Percentiles rank a stretch among this genome's conserved stretches.
These are phyloP conservation scores for Aplochiton taeniatus DNA, from an alignment of 2,797 vertebrate genomes.

Conservation along the genomic window DNA sequence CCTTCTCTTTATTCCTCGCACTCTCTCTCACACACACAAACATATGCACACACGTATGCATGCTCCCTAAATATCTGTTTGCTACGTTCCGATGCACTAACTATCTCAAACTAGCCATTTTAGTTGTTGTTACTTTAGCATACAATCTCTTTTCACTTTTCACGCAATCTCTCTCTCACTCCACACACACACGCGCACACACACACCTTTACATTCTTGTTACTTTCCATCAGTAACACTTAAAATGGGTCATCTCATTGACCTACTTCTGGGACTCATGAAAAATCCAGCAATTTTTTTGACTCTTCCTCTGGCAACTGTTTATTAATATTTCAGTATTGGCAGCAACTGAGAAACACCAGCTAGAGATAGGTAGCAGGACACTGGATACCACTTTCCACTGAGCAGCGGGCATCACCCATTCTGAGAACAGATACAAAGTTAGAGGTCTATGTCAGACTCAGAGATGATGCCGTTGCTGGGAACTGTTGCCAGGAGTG, in stretches of 20 bases:
- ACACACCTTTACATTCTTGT: constrained; percentile 25
- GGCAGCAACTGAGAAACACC: constrained; percentile 60
- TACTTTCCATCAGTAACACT: constrained; percentile 52
- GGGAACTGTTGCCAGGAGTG: too few species aligned
- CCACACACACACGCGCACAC: constrained; percentile 20
- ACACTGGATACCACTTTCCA: constrained; percentile 47
- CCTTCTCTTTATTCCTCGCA: constrained; percentile 22
- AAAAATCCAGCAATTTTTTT: constrained; percentile 70
- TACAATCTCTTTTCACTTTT: neutral
- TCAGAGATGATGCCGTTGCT: neutral
- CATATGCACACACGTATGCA: constrained; percentile 40
- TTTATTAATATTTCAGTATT: constrained; percentile 72
- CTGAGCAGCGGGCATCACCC: constrained; percentile 17
- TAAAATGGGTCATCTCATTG: constrained; percentile 77
- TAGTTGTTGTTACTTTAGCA: too few species aligned
- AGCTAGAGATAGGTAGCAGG: constrained; percentile 31
- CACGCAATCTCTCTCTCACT: constrained; percentile 4
- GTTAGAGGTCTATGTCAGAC: constrained; percentile 29
- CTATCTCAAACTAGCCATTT: too few species aligned
- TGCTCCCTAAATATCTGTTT: constrained; percentile 17
- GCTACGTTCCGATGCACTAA: too few species aligned
- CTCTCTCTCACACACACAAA: neutral
- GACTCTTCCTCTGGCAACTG: constrained; percentile 58
- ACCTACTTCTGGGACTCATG: constrained; percentile 73
- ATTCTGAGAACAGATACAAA: constrained; percentile 36